Evolutionary conservation across 2,113 vertebrate genomes (phyloP), one percentile per base, ranked within the genome.

Genomic region (Charina bottae): DNA sequence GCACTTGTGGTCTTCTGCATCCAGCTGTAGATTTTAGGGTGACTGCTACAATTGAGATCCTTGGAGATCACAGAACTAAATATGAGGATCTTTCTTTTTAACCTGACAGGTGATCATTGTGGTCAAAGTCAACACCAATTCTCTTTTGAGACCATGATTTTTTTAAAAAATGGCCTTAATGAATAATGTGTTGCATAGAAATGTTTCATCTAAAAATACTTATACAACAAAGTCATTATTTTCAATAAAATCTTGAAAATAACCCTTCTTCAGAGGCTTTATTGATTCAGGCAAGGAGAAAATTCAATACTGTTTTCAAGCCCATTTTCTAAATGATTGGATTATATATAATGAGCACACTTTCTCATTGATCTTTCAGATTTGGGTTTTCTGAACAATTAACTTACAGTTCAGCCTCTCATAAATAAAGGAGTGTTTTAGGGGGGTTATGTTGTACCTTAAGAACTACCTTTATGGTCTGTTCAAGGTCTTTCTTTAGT

Each of bases 251-350:
- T 91, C 54, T 72, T 68, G 37, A 59, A 59, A 9, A 49, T 53
- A 88, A n/a, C 55, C 33, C 87, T 88, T 46, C 24, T 87, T 42
- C 37, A 6, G 6, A 17, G 62, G 46, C 56, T 87, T 83, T 88
- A 88, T 91, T 49, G 85, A 91, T 91, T 86, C 68, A 88, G 24
- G 9, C 4, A 23, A 87, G 37, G 53, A 46, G 53, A 83, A 83
- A 87, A 91, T 24, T 88, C 91, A 83, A 60, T 83, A 72, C 19
- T 87, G 55, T 92, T 92, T 83, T 83, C 55, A 83, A 83, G 59
- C n/a, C 68, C 68, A 83, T 91, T 88, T 88, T 91, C 90, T 91
- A 83, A 83, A 91, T 88, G 90, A 58, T 88, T 88, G 85, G 54
- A 56, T 83, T 91, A 72, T 59, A 58, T 87, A 68, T 64, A 91